phyloP scores from a whole-genome alignment of 2,113 vertebrate genomes.

The Corythornis vintsioides region DNA sequence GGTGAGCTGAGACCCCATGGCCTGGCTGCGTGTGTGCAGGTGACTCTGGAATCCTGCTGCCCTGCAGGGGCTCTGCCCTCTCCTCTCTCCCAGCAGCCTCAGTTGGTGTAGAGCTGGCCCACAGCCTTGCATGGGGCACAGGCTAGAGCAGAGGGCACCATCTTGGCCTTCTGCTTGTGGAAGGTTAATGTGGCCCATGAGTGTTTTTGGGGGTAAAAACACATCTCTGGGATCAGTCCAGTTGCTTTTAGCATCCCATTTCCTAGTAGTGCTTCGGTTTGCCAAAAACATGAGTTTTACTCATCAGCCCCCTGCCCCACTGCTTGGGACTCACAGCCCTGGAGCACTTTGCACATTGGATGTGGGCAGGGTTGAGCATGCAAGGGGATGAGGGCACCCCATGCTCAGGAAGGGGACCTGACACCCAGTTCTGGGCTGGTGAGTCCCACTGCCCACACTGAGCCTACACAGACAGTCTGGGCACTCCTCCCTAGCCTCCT shows the following conservation, averaged over 20 bases:
- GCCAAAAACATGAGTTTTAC: background rate
- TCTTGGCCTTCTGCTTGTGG: background rate
- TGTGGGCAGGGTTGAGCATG: background rate
- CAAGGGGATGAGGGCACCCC: background rate
- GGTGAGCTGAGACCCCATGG: accelerated
- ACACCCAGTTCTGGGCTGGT: background rate
- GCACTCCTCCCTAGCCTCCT: accelerated
- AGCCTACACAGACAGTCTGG: background rate
- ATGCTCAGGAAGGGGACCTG: background rate
- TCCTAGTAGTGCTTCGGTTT: background rate
- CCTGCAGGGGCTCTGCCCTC: background rate
- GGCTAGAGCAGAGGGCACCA: background rate
- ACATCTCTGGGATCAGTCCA: background rate
- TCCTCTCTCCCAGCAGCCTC: background rate
- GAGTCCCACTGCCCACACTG: background rate
- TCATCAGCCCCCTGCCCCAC: background rate
- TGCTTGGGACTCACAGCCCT: background rate
- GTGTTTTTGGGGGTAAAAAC: background rate
- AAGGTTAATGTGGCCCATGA: background rate
- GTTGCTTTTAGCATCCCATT: background rate
- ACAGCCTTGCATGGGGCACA: background rate
- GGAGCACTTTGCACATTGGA: background rate
- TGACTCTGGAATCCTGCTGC: background rate
- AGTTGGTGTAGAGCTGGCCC: background rate
- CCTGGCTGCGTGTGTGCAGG: background rate